A percentile compares a stretch with the other conserved stretches of the same genome.
These are phyloP conservation scores for Bos taurus DNA, from an alignment of 2,113 vertebrate species.

Conservation along the genomic window DNA sequence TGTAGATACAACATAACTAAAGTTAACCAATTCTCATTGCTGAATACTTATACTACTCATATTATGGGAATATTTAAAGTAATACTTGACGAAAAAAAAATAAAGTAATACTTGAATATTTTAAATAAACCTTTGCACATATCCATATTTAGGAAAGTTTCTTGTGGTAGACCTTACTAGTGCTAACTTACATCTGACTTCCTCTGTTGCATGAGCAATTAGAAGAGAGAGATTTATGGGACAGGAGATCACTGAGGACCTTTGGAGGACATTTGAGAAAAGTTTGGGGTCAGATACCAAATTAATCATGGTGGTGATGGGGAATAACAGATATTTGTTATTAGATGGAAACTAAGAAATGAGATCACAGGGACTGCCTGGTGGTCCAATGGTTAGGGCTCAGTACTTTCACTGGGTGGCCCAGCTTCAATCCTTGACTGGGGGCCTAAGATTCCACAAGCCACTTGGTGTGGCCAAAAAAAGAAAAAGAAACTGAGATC, in stretches of 20 bases:
- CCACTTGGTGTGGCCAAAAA: neutral
- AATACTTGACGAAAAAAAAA: neutral
- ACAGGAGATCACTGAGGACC: neutral
- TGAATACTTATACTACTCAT: neutral
- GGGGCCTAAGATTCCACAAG: neutral
- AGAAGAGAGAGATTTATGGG: neutral
- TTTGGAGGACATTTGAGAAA: neutral
- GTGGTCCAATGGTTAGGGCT: neutral
- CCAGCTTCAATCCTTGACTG: neutral
- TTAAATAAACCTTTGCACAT: neutral
- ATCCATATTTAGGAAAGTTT: neutral
- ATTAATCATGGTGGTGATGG: neutral
- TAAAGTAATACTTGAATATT: neutral
- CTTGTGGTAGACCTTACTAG: neutral
- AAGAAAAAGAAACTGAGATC: neutral
- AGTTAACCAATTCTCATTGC: neutral
- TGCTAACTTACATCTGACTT: neutral
- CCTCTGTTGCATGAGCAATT: neutral
- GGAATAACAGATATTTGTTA: neutral
- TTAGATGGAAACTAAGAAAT: neutral
- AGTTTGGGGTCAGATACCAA: neutral
- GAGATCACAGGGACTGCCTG: neutral
- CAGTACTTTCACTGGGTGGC: neutral
- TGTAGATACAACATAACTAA: neutral
- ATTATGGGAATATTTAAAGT: neutral